Conservation (phyloP, 1,140 invertebrate genomes). For the Meloidogyne exigua region DNA sequence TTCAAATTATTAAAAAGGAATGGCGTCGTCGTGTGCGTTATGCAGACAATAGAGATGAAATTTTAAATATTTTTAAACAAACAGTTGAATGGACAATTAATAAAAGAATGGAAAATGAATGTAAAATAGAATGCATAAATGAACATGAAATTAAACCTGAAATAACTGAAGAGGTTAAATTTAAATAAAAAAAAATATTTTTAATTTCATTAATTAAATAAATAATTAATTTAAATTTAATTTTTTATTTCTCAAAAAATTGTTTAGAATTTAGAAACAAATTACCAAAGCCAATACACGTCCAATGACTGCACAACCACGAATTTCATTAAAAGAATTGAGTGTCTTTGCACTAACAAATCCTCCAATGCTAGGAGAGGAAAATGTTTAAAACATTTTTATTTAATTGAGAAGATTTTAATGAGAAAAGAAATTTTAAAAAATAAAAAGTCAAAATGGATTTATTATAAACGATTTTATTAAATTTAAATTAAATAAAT, state of each 20-base stretch:
- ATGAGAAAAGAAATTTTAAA: neutral
- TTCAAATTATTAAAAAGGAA: neutral
- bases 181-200: too few species aligned
- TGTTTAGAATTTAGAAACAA: neutral
- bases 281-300: neutral
- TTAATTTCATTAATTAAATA: too few species aligned
- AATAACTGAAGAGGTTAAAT: neutral
- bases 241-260: neutral
- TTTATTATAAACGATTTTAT: neutral
- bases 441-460: neutral
- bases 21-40: slow-evolving; percentile 21
- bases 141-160: slow-evolving; percentile 8
- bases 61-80: slow-evolving; percentile 9
- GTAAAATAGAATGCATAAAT: slow-evolving; percentile 10
- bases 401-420: neutral
- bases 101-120: slow-evolving; percentile 21
- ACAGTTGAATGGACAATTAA: neutral
- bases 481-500: neutral
- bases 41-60: slow-evolving; percentile 18
- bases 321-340: neutral
- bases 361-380: slow-evolving; percentile 11
- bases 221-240: too few species aligned
- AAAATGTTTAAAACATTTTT: slow-evolving; percentile 2
- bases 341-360: slow-evolving; percentile 6
- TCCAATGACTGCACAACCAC: slow-evolving; percentile 16